Base-by-base conservation (phyloP, 1,140 invertebrate species). In the Leptestheria dahalacensis region DNA sequence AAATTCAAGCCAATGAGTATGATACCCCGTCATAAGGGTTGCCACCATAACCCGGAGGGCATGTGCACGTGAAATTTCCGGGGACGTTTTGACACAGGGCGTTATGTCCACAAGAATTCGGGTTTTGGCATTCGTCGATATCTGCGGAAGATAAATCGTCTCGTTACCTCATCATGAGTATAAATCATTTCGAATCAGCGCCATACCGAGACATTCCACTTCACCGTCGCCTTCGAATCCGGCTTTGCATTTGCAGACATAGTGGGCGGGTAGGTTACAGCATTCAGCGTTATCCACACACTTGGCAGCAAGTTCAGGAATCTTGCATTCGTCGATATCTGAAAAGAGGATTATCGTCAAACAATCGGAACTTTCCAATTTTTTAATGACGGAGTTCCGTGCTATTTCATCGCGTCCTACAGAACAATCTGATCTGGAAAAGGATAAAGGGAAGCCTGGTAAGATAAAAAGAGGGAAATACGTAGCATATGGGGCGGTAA, bases 261-360 rank as follows among this genome's bases (percentile, higher is more conserved):
- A 95, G 75, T 92, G 87, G 59, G 90, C 85, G 26, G 91, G 91
- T 64, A 95, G 74, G 77, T 96, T 95, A 67, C 91, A 94, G 72
- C 91, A 95, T 71, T 93, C 90, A 10, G 91, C 86, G 72, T 95
- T 92, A 68, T 83, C 77, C 41, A 91, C 90, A 73, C 91, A 95
- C 66, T 86, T 77, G 28, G 82, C 78, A 48, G 85, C 80, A 62
- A 93, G 77, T 50, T 75, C 73, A 54, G 90, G 89, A 74, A 91
- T 85, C 67, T 86, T 82, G 71, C 91, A 95, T 76, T 95, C 91
- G 72, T 95, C 85, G 70, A 94, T 91, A 76, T 95, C 91, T 95
- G 70, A 25, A 72, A 73, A 62, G 63, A 64, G 57, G 63, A 64
- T 28, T 61, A 61, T 47, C 33, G 48, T 11, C 29, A 41, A 41